Conservation (phyloP, 2,113 vertebrate species). For the Pedionomus torquatus region DNA sequence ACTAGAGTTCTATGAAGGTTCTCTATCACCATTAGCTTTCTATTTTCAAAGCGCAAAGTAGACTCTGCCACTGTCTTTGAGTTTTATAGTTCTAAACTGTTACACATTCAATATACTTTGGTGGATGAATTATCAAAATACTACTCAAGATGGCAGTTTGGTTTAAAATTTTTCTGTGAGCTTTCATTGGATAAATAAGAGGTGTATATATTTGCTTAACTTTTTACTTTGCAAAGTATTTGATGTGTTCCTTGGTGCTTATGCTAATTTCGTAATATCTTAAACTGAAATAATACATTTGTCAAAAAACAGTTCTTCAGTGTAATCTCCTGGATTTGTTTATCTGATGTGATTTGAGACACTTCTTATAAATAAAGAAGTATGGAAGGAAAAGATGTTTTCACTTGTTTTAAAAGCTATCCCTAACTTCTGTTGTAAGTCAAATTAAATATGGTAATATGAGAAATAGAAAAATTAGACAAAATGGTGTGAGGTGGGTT, state of each 20-base stretch:
- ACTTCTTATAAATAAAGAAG: not conserved
- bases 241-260: not conserved
- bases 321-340: not conserved
- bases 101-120: not conserved
- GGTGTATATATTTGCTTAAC: not conserved
- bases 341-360: not conserved
- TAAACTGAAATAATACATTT: not conserved
- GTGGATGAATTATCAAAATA: not conserved
- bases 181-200: not conserved
- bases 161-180: not conserved
- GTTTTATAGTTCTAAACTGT: not conserved
- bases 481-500: not conserved
- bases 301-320: not conserved
- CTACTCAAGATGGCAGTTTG: not conserved
- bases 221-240: not conserved
- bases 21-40: not conserved
- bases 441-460: not conserved
- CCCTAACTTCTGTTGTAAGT: not conserved
- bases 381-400: not conserved
- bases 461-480: not conserved
- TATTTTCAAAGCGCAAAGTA: not conserved
- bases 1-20: not conserved
- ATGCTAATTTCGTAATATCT: not conserved
- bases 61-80: not conserved
- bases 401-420: not conserved